These are phyloP conservation scores for Gobio occitaniae DNA, from an alignment of 2,797 vertebrate genomes.

Conservation along the genomic window DNA sequence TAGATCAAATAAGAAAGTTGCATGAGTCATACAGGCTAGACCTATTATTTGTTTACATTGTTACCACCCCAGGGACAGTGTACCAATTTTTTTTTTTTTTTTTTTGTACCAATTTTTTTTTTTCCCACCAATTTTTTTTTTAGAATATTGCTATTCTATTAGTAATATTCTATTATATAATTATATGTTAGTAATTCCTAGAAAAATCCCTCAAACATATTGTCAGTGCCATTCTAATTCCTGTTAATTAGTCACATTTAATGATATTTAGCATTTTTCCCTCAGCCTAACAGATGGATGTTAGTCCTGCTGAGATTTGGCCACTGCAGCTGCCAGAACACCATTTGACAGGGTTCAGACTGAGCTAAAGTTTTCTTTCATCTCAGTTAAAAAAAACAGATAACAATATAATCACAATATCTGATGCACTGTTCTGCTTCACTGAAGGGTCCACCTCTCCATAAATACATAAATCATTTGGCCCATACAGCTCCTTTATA, in stretches of 20 bases:
- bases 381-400: constrained; percentile 1
- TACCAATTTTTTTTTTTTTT: too few relatives aligned
- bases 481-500: constrained; percentile 4
- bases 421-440: not conserved
- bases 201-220: constrained; percentile 3
- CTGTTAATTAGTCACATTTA: constrained; percentile 22
- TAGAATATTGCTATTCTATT: too few relatives aligned
- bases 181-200: not conserved
- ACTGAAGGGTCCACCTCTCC: not conserved
- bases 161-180: too few relatives aligned
- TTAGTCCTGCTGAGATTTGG: constrained; percentile 34
- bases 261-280: not conserved
- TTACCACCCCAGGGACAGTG: too few relatives aligned
- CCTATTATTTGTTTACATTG: too few relatives aligned
- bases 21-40: too few relatives aligned
- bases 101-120: too few relatives aligned
- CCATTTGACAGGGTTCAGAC: constrained; percentile 1
- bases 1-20: too few relatives aligned
- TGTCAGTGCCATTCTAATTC: not conserved
- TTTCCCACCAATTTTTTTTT: too few relatives aligned
- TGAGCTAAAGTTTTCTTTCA: constrained; percentile 3
- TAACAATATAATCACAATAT: not conserved
- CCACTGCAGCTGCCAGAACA: constrained; percentile 30
- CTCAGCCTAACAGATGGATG: constrained; percentile 25
- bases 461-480: constrained; percentile 1